Evolutionary conservation across 2,888 invertebrate species (phyloP), one percentile per base, ranked within the genome.

Genomic region (Rhimphoctona megacephalus): DNA sequence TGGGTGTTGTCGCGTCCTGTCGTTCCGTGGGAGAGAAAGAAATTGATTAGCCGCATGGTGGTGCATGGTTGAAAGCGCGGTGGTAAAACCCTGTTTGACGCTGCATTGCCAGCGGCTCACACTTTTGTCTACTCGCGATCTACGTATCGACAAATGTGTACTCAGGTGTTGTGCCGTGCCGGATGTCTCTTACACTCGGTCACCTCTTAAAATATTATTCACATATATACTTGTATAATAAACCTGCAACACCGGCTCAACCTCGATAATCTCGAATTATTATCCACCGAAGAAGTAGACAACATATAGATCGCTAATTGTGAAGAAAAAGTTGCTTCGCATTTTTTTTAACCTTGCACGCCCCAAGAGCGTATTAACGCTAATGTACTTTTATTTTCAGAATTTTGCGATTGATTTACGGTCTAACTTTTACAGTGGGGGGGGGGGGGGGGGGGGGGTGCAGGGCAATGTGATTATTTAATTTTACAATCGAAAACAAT

Each of bases 121-220:
- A 64, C 19, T 61, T 74, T 64, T 64, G 19, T 17, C 64, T 33
- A 54, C 64, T 64, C 30, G 36, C 36, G 36, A 36, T 36, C 7
- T 8, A 33, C 7, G 14, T 5, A 33, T 33, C 72, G 70, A 49
- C 36, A 49, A 70, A 73, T 79, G 79, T 82, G 73, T 82, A 74
- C 57, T 82, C 85, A 85, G 85, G 82, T 82, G 85, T n/a, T 64
- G 25, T n/a, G 1, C 19, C 64, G 14, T 33, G 33, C 33, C 54
- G 33, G 33, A 5, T 33, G 33, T 33, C 2, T 33, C 33, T 33
- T 33, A 33, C 33, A 33, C 33, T 33, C 33, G 33, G 5, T 33
- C 33, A 5, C 5, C 33, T 33, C 33, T 33, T 33, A 5, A 33
- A 33, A 33, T 33, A 33, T 33, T 5, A 5, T 33, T 33, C 5